Evolutionary conservation across 2,113 vertebrate species (phyloP), one percentile per base, ranked within the genome.

Genomic region (Pardalotus punctatus): DNA sequence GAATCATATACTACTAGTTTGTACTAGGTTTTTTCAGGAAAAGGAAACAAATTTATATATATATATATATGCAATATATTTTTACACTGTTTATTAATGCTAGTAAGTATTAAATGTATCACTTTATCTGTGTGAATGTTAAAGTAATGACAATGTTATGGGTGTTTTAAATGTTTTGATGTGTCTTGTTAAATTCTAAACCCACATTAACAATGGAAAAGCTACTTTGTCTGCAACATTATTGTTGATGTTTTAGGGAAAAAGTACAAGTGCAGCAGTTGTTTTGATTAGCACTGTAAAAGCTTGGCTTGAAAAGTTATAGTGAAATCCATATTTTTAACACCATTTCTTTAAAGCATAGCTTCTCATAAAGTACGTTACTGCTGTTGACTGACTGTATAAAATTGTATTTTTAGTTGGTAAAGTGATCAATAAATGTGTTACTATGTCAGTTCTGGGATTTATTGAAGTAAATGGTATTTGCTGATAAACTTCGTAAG

Each of bases 351-450:
- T 91, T 94, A 80, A 91, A 90, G 42, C 51, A 92, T 89, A 94
- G 80, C 90, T 95, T 96, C 86, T 96, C 88, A 80, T 95, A 76
- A 83, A 91, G 50, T 96, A 86, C 36, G 65, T 96, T 96, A 89
- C 80, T 86, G 94, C 94, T 97, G 94, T 90, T 93, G 91, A 94
- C 81, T 92, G 91, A 92, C 90, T 96, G 92, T 97, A 92, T 81
- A 93, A 95, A 96, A 86, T 66, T 96, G 86, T 97, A 95, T 93
- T 95, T 97, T 97, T 79, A 93, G 43, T 90, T 94, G 96, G 88
- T 96, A 92, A 97, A 97, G 96, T 98, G 97, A 95, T 95, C 70
- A 98, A 98, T 98, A 98, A 98, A 98, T 88, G 92, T 96, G 93
- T 97, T 96, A 96, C 81, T 96, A 94, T 12, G 36, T 92, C 25